Conservation (phyloP, 2,888 invertebrate species). For the Diachrysia chrysitis region DNA sequence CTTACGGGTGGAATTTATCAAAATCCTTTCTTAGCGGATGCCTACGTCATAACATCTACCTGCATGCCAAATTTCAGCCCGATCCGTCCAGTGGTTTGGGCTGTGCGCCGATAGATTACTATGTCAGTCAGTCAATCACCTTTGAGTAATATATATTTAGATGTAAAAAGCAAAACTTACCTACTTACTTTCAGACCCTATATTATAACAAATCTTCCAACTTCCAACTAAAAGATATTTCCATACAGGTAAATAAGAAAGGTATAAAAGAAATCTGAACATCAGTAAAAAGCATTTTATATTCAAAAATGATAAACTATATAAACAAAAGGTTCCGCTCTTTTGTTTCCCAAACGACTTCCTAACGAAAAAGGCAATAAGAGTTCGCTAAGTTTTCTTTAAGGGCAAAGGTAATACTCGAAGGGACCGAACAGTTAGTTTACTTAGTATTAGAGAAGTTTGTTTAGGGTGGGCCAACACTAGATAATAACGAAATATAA, state of each 20-base stretch:
- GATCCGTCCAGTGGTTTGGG: too few relatives aligned
- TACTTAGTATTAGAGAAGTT: conserved; percentile 82
- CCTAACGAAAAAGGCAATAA: conserved; percentile 75
- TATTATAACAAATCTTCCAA: neutral
- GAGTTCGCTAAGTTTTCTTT: conserved; percentile 77
- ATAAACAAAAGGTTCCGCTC: conserved; percentile 36
- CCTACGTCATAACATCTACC: too few relatives aligned
- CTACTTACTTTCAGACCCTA: too few relatives aligned
- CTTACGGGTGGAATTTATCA: too few relatives aligned
- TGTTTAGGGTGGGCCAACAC: conserved; percentile 79
- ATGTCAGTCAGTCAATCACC: too few relatives aligned
- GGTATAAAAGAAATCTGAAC: conserved; percentile 28
- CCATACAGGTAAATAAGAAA: conserved; percentile 7
- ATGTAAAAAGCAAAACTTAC: too few relatives aligned
- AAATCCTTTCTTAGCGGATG: too few relatives aligned
- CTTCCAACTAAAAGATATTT: neutral
- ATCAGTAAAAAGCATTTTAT: conserved; percentile 29
- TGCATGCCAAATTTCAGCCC: too few relatives aligned
- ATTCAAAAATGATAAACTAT: conserved; percentile 50
- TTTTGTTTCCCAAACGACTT: conserved; percentile 63
- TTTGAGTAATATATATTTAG: too few relatives aligned
- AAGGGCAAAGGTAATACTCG: conserved; percentile 79
- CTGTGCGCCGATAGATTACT: too few relatives aligned
- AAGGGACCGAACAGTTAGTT: conserved; percentile 78
- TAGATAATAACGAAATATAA: conserved; percentile 82